Conservation (phyloP, 2,113 vertebrate species). For the Ramphastos sulfuratus region DNA sequence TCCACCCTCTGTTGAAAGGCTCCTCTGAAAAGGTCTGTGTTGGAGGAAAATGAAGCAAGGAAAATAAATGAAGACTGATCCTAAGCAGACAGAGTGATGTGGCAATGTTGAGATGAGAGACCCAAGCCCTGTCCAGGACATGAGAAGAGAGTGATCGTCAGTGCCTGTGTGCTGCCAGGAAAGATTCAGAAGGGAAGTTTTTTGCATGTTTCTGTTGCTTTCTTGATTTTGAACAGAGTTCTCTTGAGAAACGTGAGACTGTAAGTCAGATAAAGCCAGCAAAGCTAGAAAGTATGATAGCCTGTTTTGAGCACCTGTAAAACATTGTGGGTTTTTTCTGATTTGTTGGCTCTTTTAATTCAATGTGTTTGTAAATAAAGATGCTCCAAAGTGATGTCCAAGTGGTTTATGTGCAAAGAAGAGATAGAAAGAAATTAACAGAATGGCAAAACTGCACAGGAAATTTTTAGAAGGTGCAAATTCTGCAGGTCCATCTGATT, state of each 20-base stretch:
- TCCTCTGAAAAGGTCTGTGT: not conserved
- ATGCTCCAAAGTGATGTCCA: not conserved
- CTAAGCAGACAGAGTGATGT: not conserved
- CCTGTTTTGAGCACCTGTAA: not conserved
- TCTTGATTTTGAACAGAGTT: not conserved
- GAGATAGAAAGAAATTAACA: not conserved
- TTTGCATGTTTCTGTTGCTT: not conserved
- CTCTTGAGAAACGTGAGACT: fast-evolving
- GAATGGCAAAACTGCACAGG: not conserved
- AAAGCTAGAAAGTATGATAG: not conserved
- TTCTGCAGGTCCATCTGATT: not conserved
- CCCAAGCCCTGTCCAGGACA: fast-evolving
- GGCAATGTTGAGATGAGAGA: not conserved
- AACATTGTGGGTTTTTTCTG: not conserved
- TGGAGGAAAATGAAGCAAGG: not conserved
- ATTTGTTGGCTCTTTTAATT: not conserved
- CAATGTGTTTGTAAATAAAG: not conserved
- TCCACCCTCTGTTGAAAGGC: not conserved
- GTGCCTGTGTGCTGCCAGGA: fast-evolving
- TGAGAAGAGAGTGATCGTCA: not conserved
- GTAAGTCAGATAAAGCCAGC: not conserved
- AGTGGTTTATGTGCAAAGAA: not conserved
- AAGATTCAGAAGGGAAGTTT: not conserved
- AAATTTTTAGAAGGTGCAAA: not conserved
- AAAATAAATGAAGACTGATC: not conserved